Conservation (phyloP, 2,888 invertebrate genomes). For the Oxyscelio sp. region DNA sequence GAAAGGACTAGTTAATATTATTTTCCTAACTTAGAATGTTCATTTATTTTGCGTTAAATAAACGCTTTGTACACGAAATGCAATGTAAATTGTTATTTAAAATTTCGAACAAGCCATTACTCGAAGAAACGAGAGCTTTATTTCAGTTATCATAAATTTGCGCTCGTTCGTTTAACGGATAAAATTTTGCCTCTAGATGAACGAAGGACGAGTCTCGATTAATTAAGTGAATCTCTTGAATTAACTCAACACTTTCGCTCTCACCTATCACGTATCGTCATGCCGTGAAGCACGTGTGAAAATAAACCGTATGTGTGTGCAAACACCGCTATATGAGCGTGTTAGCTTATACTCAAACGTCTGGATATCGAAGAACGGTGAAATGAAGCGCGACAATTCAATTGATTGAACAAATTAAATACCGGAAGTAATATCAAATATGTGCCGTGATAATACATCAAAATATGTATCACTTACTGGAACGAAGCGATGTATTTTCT, state of each 20-base stretch:
- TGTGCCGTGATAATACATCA: not conserved
- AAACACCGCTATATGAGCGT: conserved; percentile 10
- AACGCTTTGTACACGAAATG: not conserved
- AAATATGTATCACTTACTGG: not conserved
- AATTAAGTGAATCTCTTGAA: conserved; percentile 19
- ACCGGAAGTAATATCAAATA: conserved; percentile 8
- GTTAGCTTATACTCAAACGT: conserved; percentile 27
- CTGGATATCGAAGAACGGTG: conserved; percentile 12
- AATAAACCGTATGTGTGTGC: conserved; percentile 26
- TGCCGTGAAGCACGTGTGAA: conserved; percentile 32
- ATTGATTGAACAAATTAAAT: conserved; percentile 27
- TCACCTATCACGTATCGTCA: conserved; percentile 16
- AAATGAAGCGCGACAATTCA: conserved; percentile 16
- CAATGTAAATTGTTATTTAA: conserved; percentile 7
- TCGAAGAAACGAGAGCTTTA: not conserved
- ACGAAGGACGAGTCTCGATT: conserved; percentile 1
- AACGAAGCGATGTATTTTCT: no score
- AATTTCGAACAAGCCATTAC: conserved; percentile 9
- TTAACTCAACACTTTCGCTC: conserved; percentile 45
- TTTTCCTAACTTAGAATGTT: conserved; percentile 37
- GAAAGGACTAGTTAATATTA: conserved; percentile 48
- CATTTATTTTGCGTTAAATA: conserved; percentile 11
- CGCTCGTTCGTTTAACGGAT: no score
- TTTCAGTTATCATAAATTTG: not conserved
- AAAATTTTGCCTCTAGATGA: not conserved